Conservation (phyloP, 2,797 vertebrate species). For the Hipposideros larvatus region DNA sequence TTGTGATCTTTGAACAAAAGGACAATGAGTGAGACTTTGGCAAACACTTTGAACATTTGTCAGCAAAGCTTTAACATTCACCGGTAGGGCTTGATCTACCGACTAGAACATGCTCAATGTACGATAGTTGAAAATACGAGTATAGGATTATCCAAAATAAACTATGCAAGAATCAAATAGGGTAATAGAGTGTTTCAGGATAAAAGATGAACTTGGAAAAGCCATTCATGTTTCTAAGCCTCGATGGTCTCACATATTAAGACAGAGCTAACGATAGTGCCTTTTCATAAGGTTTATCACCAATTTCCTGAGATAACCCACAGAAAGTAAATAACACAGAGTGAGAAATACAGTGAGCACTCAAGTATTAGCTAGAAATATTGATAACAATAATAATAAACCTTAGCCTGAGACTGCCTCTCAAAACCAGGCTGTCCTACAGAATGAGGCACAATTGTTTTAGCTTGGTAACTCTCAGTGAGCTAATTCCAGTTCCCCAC, state of each 20-base stretch:
- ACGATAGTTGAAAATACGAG: not conserved
- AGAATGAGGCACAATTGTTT: not conserved
- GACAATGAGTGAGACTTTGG: not conserved
- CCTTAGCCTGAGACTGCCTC: not conserved
- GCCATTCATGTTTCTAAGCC: not conserved
- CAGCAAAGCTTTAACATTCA: conserved; percentile 34
- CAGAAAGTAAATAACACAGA: not conserved
- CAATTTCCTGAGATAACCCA: not conserved
- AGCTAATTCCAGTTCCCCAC: not conserved
- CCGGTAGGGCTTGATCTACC: not conserved
- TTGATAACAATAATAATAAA: not conserved
- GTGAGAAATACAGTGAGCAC: not conserved
- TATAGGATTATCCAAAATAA: not conserved
- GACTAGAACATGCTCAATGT: not conserved
- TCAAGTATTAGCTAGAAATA: not conserved
- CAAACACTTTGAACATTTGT: not conserved
- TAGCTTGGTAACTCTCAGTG: not conserved
- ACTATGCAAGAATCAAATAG: not conserved
- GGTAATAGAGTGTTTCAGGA: not conserved
- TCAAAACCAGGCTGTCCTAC: not conserved
- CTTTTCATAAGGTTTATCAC: not conserved
- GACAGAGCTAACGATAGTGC: not conserved
- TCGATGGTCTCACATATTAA: not conserved
- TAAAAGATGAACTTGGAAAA: not conserved
- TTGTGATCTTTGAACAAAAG: not conserved